These are phyloP conservation scores for Uria lomvia DNA, from an alignment of 2,113 vertebrate genomes.

Conservation along the genomic window DNA sequence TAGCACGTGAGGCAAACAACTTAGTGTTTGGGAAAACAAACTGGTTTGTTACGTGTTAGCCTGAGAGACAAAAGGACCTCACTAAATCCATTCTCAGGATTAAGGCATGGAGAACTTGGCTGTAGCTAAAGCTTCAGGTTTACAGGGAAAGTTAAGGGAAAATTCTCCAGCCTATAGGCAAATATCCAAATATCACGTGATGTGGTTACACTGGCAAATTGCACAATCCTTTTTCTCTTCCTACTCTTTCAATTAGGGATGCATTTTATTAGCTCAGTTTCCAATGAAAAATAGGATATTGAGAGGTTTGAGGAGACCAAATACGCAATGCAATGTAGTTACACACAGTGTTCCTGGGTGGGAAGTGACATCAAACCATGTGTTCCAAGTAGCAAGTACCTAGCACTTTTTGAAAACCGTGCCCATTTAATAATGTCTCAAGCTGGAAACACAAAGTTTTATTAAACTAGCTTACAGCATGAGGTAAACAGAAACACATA, in stretches of 20 bases:
- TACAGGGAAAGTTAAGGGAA: background rate
- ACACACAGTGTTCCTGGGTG: background rate
- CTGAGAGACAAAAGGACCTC: background rate
- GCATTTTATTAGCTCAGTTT: background rate
- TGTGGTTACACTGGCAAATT: background rate
- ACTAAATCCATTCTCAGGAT: background rate
- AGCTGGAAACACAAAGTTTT: background rate
- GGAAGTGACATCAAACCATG: fast-evolving
- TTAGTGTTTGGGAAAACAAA: background rate
- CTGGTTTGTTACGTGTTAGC: background rate
- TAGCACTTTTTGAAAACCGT: background rate
- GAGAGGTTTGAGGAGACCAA: background rate
- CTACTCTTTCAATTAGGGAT: background rate
- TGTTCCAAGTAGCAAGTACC: background rate
- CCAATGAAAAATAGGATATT: background rate
- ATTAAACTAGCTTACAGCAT: background rate
- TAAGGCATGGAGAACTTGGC: background rate
- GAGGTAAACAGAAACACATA: background rate
- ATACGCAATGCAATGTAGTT: background rate
- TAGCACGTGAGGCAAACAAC: background rate
- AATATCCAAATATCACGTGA: background rate
- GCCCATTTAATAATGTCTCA: background rate
- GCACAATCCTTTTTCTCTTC: background rate
- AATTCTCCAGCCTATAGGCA: background rate
- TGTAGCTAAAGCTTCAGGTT: background rate